Conservation (phyloP, 2,113 vertebrate species). For the Pachypanchax playfairii region DNA sequence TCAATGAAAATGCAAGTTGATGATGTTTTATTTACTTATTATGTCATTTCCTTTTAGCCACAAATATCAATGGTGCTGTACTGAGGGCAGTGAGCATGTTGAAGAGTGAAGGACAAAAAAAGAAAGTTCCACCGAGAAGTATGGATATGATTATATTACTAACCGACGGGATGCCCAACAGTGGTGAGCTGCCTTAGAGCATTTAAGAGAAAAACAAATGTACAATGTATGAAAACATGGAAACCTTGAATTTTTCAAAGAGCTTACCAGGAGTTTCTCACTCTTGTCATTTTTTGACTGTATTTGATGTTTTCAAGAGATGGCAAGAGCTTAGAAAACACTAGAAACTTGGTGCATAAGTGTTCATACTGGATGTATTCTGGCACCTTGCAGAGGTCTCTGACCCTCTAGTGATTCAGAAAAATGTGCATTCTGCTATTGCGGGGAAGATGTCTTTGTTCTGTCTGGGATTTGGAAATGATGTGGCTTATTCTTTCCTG, state of each 20-base stretch:
- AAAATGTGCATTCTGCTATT: conserved; percentile 76
- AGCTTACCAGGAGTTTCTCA: too few species aligned
- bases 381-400: conserved; percentile 71
- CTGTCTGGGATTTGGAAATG: conserved; percentile 89
- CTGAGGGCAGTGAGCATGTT: conserved; percentile 63
- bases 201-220: too few species aligned
- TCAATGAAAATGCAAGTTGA: not conserved
- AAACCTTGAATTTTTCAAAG: too few species aligned
- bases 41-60: conserved; percentile 54
- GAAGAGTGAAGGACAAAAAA: conserved; percentile 22
- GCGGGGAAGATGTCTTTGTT: conserved; percentile 82
- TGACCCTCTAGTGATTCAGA: conserved; percentile 69
- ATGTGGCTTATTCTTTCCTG: conserved; percentile 86
- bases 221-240: too few species aligned
- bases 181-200: too few species aligned
- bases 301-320: too few species aligned
- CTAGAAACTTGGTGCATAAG: conserved; percentile 48
- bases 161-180: too few species aligned
- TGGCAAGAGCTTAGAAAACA: too few species aligned
- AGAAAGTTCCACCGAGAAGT: conserved; percentile 63
- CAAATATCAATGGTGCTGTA: conserved; percentile 72
- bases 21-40: too few species aligned
- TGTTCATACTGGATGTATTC: not conserved
- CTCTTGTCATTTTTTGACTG: too few species aligned
- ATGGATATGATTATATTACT: too few species aligned